Conservation (phyloP, 2,888 invertebrate species). For the Flexamia atlantica region DNA sequence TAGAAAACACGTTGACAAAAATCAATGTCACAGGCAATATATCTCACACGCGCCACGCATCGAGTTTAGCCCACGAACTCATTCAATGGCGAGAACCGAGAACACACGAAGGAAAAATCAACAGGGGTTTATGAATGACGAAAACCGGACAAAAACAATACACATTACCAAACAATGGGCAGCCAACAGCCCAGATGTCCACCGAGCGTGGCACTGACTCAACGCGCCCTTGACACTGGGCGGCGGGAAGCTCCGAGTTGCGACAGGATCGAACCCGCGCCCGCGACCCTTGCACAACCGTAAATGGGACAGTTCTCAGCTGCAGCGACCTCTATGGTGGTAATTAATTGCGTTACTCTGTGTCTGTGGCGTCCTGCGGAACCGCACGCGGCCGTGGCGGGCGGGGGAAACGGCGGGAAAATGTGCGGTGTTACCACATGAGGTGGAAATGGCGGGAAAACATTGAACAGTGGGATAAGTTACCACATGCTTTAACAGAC, state of each 20-base stretch:
- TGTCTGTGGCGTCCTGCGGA: conserved; percentile 15
- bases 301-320: conserved; percentile 3
- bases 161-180: conserved; percentile 13
- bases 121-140: conserved; percentile 13
- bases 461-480: too few species aligned
- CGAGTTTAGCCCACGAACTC: too few species aligned
- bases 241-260: conserved; percentile 19
- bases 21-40: too few species aligned
- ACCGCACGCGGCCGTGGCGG: background rate
- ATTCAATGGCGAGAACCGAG: too few species aligned
- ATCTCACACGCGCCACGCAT: too few species aligned
- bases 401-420: background rate
- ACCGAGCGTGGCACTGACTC: background rate
- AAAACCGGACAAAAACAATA: conserved; percentile 16
- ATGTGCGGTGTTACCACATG: background rate
- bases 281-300: conserved; percentile 5
- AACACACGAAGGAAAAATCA: background rate
- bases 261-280: too few species aligned
- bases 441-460: too few species aligned
- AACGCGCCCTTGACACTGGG: conserved; percentile 20
- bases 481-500: too few species aligned
- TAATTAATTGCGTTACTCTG: conserved; percentile 27
- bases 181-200: conserved; percentile 11
- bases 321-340: conserved; percentile 29
- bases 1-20: too few species aligned